phyloP scores from a whole-genome alignment of 1,140 invertebrate genomes.

The Lucilia sericata region DNA sequence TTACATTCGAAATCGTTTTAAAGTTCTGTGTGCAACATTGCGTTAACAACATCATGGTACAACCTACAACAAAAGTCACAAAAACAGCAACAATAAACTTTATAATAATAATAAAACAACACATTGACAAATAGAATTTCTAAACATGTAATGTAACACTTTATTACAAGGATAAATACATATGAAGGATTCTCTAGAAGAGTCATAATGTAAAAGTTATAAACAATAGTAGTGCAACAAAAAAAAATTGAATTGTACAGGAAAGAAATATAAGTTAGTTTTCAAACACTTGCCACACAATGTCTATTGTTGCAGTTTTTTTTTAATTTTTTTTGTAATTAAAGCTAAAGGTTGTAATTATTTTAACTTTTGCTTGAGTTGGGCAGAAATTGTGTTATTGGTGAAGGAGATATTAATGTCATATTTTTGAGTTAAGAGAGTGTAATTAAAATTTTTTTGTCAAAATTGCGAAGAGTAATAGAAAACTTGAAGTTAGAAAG shows the following conservation, averaged over 20 bases:
- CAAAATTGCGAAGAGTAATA: too few species aligned
- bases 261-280: not conserved
- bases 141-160: slow-evolving; percentile 8
- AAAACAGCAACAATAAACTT: not conserved
- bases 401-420: too few species aligned
- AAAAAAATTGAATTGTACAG: not conserved
- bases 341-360: slow-evolving; percentile 6
- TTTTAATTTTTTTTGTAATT: not conserved
- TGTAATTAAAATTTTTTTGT: too few species aligned
- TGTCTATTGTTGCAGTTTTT: not conserved
- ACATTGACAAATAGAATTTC: slow-evolving; percentile 7
- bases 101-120: not conserved
- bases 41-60: slow-evolving; percentile 1
- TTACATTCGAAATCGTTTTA: not conserved
- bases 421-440: too few species aligned
- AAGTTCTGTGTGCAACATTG: not conserved
- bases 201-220: not conserved
- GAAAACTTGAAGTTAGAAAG: too few species aligned
- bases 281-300: too few species aligned
- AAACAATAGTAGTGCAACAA: too few species aligned
- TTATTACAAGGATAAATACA: not conserved
- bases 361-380: not conserved
- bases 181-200: not conserved
- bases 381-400: too few species aligned
- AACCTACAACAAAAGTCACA: not conserved